phyloP scores from a whole-genome alignment of 1,140 invertebrate species.

The Drosophila eugracilis region DNA sequence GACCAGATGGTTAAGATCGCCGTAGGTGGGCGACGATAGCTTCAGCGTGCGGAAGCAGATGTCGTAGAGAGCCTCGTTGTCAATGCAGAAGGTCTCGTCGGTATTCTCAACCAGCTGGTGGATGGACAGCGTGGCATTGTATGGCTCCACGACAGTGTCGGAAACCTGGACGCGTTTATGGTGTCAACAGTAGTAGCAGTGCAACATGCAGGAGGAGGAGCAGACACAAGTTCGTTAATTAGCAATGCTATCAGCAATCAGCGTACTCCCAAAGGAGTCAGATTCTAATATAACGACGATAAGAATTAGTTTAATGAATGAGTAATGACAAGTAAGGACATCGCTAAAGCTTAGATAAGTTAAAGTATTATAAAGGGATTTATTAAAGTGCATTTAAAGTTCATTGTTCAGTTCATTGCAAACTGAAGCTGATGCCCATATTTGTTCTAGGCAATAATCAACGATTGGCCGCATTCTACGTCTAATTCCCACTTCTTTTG shows the following conservation, averaged over 20 bases:
- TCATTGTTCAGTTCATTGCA: not conserved
- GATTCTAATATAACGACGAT: not conserved
- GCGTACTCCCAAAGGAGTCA: slow-evolving; percentile 1
- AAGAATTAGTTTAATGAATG: not conserved
- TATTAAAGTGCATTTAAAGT: not conserved
- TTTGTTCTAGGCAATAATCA: not conserved
- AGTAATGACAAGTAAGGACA: not conserved
- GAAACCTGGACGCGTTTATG: slow-evolving; percentile 85
- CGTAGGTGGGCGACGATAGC: slow-evolving; percentile 94
- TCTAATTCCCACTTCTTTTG: slow-evolving; percentile 25
- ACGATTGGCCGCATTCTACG: not conserved
- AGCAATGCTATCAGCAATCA: slow-evolving; percentile 26
- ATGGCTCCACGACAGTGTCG: slow-evolving; percentile 95
- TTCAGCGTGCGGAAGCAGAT: slow-evolving; percentile 97
- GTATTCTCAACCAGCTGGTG: slow-evolving; percentile 96
- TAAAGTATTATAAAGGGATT: not conserved
- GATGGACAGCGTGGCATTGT: slow-evolving; percentile 95
- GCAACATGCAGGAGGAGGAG: slow-evolving; percentile 59
- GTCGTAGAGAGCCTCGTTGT: slow-evolving; percentile 96
- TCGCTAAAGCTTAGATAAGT: not conserved
- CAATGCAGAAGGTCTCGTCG: slow-evolving; percentile 95
- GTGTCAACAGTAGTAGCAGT: slow-evolving; percentile 4
- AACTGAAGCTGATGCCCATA: not conserved
- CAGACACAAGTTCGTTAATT: slow-evolving; percentile 60
- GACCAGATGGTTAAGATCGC: slow-evolving; percentile 93